Percentiles rank a stretch among this genome's conserved stretches.
These are phyloP conservation scores for Morphnarchus princeps DNA, from an alignment of 2,113 vertebrate species.

Conservation along the genomic window DNA sequence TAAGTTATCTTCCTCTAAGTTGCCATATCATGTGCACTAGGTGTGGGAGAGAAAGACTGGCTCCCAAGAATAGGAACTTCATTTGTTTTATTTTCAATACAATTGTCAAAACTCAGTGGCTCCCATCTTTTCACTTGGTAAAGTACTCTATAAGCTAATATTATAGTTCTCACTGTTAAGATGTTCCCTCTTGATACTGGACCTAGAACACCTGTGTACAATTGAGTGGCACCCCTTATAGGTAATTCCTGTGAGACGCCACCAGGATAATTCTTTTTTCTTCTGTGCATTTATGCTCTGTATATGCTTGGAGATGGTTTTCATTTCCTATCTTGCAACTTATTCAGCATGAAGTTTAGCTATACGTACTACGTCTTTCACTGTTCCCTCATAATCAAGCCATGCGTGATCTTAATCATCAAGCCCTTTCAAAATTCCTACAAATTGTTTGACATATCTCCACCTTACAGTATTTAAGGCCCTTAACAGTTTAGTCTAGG, in stretches of 20 bases:
- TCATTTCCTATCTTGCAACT: background rate
- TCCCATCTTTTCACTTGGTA: background rate
- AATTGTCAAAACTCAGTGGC: background rate
- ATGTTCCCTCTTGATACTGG: background rate
- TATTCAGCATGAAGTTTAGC: background rate
- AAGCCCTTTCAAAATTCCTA: background rate
- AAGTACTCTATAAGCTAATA: background rate
- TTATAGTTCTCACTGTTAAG: background rate
- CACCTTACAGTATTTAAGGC: background rate
- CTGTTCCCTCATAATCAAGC: background rate
- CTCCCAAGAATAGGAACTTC: background rate
- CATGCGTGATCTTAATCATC: background rate
- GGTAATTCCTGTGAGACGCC: background rate
- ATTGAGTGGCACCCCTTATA: background rate
- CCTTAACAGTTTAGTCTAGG: background rate
- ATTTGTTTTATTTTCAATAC: background rate
- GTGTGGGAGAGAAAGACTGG: background rate
- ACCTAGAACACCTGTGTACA: background rate
- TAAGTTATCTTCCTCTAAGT: background rate
- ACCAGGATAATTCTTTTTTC: background rate
- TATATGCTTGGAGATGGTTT: background rate
- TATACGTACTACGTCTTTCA: background rate
- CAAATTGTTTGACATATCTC: background rate
- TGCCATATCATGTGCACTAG: background rate
- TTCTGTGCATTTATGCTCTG: background rate